Evolutionary conservation across 1,140 invertebrate genomes (phyloP), one percentile per base, ranked within the genome.

Genomic region (Schlechtendalia chinensis): DNA sequence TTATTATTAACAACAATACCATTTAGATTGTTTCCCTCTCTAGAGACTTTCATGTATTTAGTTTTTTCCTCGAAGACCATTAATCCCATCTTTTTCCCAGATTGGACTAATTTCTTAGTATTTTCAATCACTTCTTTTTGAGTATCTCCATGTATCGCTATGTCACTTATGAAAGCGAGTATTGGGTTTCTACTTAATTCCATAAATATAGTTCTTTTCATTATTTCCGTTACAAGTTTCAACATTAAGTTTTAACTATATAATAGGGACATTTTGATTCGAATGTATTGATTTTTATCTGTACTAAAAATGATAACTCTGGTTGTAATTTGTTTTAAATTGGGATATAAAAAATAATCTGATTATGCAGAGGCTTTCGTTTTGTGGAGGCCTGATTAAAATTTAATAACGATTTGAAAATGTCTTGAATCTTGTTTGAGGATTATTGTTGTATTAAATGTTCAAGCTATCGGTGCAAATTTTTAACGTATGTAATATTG

Each of bases 191-290:
- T 59, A 59, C 24, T 59, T 12, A 59, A 59, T 59, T 27, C 58
- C 58, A 59, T 59, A 2, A 16, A 22, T 59, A 16, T 59, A 24
- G 5, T 59, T 59, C 24, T n/a, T 59, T 59, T 12, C 58, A 59
- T 59, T 59, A 59, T 59, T 59, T 59, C n/a, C 58, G n/a, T 59
- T 59, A 59, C 58, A 59, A 16, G 19, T 50, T 67, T 63, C 22
- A 69, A 56, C 5, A 65, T 63, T 22, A 63, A 45, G 39, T 81
- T 81, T n/a, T n/a, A n/a, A n/a, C n/a, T n/a, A n/a, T n/a, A n/a
- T n/a, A n/a, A n/a, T n/a, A n/a, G n/a, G n/a, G n/a, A n/a, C n/a
- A n/a, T n/a, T n/a, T n/a, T n/a, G n/a, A n/a, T n/a, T n/a, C n/a
- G n/a, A n/a, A n/a, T n/a, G n/a, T n/a, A n/a, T n/a, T n/a, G n/a